Evolutionary conservation across 2,888 invertebrate genomes (phyloP), one percentile per base, ranked within the genome.

Genomic region (Drosophila melanosoma): DNA sequence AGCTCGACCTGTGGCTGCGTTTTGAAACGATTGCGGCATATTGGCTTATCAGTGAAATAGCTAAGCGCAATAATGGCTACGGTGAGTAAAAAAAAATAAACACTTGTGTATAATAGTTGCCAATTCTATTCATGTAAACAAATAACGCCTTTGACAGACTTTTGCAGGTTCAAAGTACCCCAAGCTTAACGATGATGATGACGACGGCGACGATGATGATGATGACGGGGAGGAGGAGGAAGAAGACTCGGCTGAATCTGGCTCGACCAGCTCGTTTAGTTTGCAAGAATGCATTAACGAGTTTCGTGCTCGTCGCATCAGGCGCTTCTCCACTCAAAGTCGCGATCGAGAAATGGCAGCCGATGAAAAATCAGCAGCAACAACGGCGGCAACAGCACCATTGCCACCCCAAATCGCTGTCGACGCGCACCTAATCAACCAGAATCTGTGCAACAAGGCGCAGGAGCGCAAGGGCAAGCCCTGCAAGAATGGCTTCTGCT

Each of bases 401-500:
- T 26, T 29, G 7, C 57, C 12, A 20, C 29, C 42, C 59, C 11
- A 49, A n/a, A 60, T 35, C 1, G 40, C 60, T 45, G 77, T 81
- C 0, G 92, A 92, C 58, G 82, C 80, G 10, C 91, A 92, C 63
- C 67, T 92, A 69, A 92, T 92, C 20, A 90, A 91, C 62, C 92
- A 92, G 69, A 92, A 92, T 79, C 81, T 89, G 32, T 89, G 90
- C 57, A 92, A 92, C 61, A 92, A 92, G 69, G 89, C 88, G 7
- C 92, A 91, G 33, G 92, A 92, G 62, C 89, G 92, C 12, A 90
- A 87, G 66, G 90, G 83, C 17, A 93, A 93, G 49, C 93, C 92
- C 1, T 93, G 93, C 69, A 83, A 91, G 69, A 90, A 92, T 70
- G 93, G 93, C 15, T 92, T 93, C 67, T 93, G 93, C 57, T 93